Conservation (phyloP, 1,140 invertebrate genomes). For the Heliconius himera region DNA sequence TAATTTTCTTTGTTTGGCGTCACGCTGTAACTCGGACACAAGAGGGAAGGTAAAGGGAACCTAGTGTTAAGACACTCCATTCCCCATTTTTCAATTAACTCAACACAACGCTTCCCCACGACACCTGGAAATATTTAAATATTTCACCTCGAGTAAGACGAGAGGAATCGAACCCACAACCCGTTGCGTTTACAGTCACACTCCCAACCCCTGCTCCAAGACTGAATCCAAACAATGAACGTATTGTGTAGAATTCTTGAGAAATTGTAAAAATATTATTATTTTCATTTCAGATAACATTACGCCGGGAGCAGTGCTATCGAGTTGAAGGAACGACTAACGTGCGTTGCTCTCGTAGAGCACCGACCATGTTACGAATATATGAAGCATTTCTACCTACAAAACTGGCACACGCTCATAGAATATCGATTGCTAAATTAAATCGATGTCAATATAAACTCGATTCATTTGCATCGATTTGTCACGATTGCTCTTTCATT, state of each 20-base stretch:
- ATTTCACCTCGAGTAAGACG: no score
- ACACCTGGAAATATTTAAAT: no score
- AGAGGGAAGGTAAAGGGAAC: no score
- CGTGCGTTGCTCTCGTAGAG: conserved; percentile 21
- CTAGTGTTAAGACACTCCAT: no score
- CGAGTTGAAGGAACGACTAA: conserved; percentile 27
- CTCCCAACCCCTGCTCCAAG: no score
- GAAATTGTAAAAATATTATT: not conserved
- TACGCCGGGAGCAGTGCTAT: conserved; percentile 58
- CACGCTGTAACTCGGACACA: no score
- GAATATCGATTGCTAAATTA: conserved; percentile 51
- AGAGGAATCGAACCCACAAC: no score
- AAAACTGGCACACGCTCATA: conserved; percentile 38
- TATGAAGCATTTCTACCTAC: conserved; percentile 23
- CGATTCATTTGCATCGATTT: conserved; percentile 49
- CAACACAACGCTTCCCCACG: no score
- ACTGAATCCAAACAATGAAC: not conserved
- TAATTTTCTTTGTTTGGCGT: no score
- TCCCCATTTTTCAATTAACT: no score
- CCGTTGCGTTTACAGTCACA: no score
- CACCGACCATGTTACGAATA: conserved; percentile 3
- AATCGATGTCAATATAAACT: conserved; percentile 46
- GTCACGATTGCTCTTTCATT: conserved; percentile 46
- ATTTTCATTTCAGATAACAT: conserved; percentile 70
- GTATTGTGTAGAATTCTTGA: not conserved